These are phyloP conservation scores for Odocoileus virginianus DNA, from an alignment of 2,113 vertebrate species.

Conservation along the genomic window DNA sequence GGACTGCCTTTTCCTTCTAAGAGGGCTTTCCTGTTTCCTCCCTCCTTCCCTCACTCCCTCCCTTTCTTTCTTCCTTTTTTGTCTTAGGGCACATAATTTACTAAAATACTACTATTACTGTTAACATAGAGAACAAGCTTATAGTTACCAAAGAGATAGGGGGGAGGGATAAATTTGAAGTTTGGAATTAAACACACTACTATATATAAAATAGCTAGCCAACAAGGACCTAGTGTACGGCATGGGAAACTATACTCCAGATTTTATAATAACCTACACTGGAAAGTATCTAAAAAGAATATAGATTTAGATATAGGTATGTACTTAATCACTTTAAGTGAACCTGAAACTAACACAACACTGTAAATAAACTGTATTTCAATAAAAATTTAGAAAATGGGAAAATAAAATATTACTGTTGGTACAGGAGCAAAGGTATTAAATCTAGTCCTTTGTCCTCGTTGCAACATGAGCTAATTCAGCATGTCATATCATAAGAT, in stretches of 20 bases:
- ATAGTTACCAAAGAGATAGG: not conserved
- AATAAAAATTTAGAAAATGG: not conserved
- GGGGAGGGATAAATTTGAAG: not conserved
- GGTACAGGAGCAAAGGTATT: not conserved
- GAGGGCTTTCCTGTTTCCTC: not conserved
- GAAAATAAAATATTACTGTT: not conserved
- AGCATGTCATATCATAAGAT: not conserved
- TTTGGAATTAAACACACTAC: not conserved
- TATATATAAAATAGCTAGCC: not conserved
- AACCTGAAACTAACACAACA: not conserved
- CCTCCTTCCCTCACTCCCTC: not conserved
- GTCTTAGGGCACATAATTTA: not conserved
- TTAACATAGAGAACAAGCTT: not conserved
- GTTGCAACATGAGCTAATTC: not conserved
- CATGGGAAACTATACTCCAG: not conserved
- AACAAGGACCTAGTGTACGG: not conserved
- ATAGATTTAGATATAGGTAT: not conserved
- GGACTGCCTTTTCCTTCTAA: not conserved
- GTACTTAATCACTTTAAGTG: not conserved
- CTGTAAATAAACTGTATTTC: not conserved
- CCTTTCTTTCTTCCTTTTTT: not conserved
- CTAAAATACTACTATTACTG: not conserved
- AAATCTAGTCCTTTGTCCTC: not conserved
- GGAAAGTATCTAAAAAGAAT: not conserved
- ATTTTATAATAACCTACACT: not conserved